Base-by-base conservation (phyloP, 2,888 invertebrate genomes). In the Strigamia maritima region DNA sequence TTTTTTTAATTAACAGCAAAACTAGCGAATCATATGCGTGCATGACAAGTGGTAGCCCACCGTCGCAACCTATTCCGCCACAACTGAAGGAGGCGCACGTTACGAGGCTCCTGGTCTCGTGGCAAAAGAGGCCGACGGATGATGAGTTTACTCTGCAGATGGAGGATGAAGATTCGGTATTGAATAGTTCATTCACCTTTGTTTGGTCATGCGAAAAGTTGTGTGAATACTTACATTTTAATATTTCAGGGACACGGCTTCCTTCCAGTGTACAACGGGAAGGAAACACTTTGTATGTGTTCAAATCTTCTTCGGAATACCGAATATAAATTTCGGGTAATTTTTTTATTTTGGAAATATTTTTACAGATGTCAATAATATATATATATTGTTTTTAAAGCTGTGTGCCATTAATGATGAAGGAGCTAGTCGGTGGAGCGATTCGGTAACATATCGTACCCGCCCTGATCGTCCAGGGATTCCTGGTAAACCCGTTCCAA, bases 91-190 rank as follows among this genome's bases (percentile, higher is more conserved):
- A 90, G 82, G 90, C 91, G 79, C 89, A 89, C 78, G 88, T 92
- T 77, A 89, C 88, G 82, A 87, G 90, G 77, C 87, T 95, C 79
- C 89, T 90, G 81, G 87, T 95, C 74, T 89, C 90, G 76, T 95
- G 95, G 95, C 89, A 90, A 82, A 88, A 89, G 77, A 89, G 93
- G 76, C 90, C 91, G 49, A 90, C 90, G 83, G 94, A 94, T 84
- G 93, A 93, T 81, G 92, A 92, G 83, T 95, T 93, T 86, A 90
- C 91, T 79, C 88, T 95, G 81, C 94, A 95, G 87, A 92, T 94
- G 91, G 92, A 94, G 83, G 89, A 89, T 14, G 74, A 44, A 28
- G 28, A 77, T 26, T 76, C 80, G 2, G 80, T 79, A 75, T 49
- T 12, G 49, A 22, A 49, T 49, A 26, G 70, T 70, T 70, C 2